A percentile compares a stretch with the other conserved stretches of the same genome.
These are phyloP conservation scores for Clarias platycephalus DNA, from an alignment of 2,797 vertebrate species.

Conservation along the genomic window DNA sequence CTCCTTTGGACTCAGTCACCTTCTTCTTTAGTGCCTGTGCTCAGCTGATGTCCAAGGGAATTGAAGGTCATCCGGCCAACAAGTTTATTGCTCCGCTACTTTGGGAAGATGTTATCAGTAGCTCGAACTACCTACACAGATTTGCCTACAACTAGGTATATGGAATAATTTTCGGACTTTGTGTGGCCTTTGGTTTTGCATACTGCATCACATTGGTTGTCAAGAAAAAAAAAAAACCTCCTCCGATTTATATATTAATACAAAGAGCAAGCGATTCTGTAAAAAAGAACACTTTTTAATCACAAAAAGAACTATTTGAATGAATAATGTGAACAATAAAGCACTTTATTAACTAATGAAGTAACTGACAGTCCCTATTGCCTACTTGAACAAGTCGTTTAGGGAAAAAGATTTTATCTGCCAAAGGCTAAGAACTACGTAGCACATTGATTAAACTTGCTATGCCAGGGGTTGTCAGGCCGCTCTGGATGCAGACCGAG, in stretches of 20 bases:
- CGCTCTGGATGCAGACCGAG: not conserved
- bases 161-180: not conserved
- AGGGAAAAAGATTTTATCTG: not conserved
- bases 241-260: not conserved
- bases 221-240: not conserved
- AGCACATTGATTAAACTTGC: conserved; percentile 13
- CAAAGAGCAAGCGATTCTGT: not conserved
- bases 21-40: not conserved
- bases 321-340: conserved; percentile 30
- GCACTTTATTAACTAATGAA: conserved; percentile 30
- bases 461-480: conserved; percentile 15
- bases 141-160: not conserved
- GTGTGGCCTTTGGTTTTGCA: too few relatives aligned
- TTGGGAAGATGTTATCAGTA: conserved; percentile 9
- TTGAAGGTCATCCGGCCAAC: conserved; percentile 3
- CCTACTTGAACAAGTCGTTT: not conserved
- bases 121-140: not conserved
- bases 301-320: conserved; percentile 2
- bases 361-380: conserved; percentile 22
- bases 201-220: not conserved
- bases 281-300: conserved; percentile 12
- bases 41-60: not conserved
- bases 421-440: conserved; percentile 27
- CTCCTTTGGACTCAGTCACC: conserved; percentile 26
- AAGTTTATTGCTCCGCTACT: conserved; percentile 2